A percentile compares a stretch with the other conserved stretches of the same genome.
Evolutionary conservation across 1,140 invertebrate species (phyloP).

Genomic region (Drosophila pseudoobscura): DNA sequence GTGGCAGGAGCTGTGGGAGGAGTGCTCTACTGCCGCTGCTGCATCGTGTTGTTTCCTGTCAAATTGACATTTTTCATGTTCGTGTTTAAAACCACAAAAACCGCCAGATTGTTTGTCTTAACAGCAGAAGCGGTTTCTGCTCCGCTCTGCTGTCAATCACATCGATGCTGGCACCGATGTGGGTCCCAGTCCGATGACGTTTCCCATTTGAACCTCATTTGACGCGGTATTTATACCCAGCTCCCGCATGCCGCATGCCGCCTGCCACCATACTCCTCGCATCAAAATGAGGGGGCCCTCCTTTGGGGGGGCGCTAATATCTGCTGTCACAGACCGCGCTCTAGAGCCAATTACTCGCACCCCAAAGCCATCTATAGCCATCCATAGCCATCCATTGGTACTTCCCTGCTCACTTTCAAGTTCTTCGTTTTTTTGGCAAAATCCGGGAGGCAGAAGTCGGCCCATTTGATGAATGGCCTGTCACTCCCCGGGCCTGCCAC

Average conservation of each 20-base stretch:
- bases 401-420: constrained; percentile 1
- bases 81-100: constrained; percentile 55
- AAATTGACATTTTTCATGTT: constrained; percentile 66
- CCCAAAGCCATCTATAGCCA: not conserved
- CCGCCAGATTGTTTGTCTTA: constrained; percentile 74
- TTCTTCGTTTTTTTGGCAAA: no score
- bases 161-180: constrained; percentile 15
- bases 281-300: not conserved
- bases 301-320: constrained; percentile 49
- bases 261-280: constrained; percentile 15
- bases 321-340: constrained; percentile 49
- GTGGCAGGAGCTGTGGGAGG: constrained; percentile 1
- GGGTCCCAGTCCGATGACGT: constrained; percentile 2
- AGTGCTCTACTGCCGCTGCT: constrained; percentile 1
- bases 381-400: constrained; percentile 13
- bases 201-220: constrained; percentile 61
- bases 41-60: constrained; percentile 46
- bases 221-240: constrained; percentile 50
- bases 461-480: constrained; percentile 72
- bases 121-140: constrained; percentile 34
- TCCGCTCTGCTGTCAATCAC: constrained; percentile 61
- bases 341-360: constrained; percentile 54
- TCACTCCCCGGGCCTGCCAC: constrained; percentile 29
- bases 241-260: constrained; percentile 11
- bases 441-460: constrained; percentile 10